phyloP scores from a whole-genome alignment of 2,797 vertebrate species.

The Lophura swinhoii region DNA sequence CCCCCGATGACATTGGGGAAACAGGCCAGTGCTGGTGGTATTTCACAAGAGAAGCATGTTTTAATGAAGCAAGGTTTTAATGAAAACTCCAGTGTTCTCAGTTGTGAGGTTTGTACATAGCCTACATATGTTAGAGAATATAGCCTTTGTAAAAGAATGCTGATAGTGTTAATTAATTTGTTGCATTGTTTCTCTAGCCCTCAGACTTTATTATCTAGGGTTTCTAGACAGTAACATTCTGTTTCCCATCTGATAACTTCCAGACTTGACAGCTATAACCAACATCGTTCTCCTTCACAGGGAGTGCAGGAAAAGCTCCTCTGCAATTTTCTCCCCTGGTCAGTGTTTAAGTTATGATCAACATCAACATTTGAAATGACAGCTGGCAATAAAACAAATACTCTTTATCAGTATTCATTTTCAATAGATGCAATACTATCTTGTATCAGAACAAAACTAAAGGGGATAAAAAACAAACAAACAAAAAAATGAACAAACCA shows the following conservation, averaged over 20 bases:
- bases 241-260: background rate
- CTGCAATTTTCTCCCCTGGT: background rate
- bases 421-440: background rate
- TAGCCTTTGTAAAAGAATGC: background rate
- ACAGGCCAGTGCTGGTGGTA: background rate
- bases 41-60: fast-evolving
- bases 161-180: background rate
- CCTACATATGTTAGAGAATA: background rate
- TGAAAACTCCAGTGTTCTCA: background rate
- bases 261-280: background rate
- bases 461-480: background rate
- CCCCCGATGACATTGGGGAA: background rate
- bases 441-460: background rate
- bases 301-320: background rate
- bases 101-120: background rate
- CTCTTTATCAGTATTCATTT: background rate
- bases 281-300: background rate
- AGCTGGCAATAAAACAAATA: background rate
- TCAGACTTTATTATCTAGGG: background rate
- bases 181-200: background rate
- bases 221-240: background rate
- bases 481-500: too few species aligned
- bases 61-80: background rate
- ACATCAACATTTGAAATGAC: background rate
- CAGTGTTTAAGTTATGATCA: background rate